phyloP scores from a whole-genome alignment of 2,888 invertebrate genomes.

The Anthoptus insignis region DNA sequence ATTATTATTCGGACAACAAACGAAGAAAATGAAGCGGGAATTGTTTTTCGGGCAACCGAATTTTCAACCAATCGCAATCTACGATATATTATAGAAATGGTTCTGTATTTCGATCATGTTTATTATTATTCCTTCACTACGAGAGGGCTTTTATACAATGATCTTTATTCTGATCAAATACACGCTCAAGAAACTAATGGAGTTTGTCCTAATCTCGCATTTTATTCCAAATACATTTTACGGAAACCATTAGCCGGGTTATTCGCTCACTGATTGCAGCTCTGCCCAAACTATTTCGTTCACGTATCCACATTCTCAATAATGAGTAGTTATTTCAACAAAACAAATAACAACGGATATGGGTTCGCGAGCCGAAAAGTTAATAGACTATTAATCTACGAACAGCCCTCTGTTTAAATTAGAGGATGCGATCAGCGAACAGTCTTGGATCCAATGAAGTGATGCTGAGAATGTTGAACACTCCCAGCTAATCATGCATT shows the following conservation, averaged over 20 bases:
- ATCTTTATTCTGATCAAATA: not conserved
- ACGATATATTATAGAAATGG: no score
- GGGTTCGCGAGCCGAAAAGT: slow-evolving; percentile 33
- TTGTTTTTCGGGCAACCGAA: no score
- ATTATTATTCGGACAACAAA: no score
- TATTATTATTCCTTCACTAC: no score
- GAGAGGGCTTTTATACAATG: no score
- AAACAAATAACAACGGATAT: slow-evolving; percentile 28
- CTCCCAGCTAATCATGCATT: not conserved
- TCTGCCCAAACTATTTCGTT: slow-evolving; percentile 12
- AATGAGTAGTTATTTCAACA: slow-evolving; percentile 27
- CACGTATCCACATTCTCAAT: slow-evolving; percentile 29
- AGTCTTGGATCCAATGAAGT: slow-evolving; percentile 7
- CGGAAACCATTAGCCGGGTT: slow-evolving; percentile 3
- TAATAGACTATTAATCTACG: slow-evolving; percentile 36
- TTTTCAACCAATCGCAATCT: no score
- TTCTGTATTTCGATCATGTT: no score
- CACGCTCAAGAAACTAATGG: not conserved
- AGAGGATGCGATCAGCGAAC: slow-evolving; percentile 19
- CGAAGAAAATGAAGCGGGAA: no score
- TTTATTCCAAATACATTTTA: slow-evolving; percentile 6
- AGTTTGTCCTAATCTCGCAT: not conserved
- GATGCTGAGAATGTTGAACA: not conserved
- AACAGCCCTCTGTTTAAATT: slow-evolving; percentile 34
- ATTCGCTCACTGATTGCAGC: slow-evolving; percentile 11